phyloP scores from a whole-genome alignment of 2,888 invertebrate genomes.

The Epicampocera succincta region DNA sequence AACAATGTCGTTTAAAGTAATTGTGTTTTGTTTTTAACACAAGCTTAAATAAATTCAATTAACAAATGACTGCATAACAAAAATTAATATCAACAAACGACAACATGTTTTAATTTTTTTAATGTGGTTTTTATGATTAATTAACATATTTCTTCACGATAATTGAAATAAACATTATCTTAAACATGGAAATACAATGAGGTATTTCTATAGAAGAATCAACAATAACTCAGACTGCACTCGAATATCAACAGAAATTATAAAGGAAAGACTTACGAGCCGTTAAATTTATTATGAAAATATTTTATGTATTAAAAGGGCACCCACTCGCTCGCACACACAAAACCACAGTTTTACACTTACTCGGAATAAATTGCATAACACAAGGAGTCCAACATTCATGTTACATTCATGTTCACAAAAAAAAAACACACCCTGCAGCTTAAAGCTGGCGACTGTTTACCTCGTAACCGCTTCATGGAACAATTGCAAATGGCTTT shows the following conservation, averaged over 20 bases:
- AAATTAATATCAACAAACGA: background rate
- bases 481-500: no score
- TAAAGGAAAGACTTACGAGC: background rate
- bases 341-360: background rate
- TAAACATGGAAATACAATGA: constrained; percentile 33
- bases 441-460: background rate
- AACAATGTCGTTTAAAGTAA: no score
- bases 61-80: background rate
- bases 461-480: background rate
- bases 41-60: background rate
- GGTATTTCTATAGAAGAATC: constrained; percentile 9
- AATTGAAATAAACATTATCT: no score
- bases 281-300: constrained; percentile 12
- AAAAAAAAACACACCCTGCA: background rate
- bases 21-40: no score
- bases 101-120: constrained; percentile 1
- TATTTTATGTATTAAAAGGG: constrained; percentile 3
- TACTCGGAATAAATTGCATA: background rate
- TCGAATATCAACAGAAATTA: background rate
- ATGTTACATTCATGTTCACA: background rate
- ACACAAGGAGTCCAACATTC: background rate
- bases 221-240: constrained; percentile 1
- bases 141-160: no score
- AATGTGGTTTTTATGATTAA: background rate
- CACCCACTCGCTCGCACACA: no score